A percentile compares a stretch with the other conserved stretches of the same genome.
Evolutionary conservation across 2,888 invertebrate species (phyloP).

Genomic region (Dysmachus trigonus): DNA sequence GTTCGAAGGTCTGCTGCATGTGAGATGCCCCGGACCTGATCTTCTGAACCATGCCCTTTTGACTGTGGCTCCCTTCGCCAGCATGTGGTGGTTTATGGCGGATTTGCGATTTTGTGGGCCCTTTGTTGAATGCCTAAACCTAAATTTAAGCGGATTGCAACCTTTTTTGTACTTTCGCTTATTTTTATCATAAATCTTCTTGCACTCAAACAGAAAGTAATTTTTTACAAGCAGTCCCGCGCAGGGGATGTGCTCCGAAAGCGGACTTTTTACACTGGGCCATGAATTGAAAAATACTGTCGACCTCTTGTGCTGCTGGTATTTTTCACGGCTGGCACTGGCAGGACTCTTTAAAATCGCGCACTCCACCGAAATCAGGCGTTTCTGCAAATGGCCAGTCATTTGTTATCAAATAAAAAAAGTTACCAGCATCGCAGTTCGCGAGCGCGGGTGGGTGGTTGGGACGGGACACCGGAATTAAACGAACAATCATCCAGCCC

Average conservation of each 20-base stretch:
- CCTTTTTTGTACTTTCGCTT: background rate
- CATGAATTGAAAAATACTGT: background rate
- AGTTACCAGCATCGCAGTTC: background rate
- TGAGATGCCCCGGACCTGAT: background rate
- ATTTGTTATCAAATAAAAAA: slow-evolving; percentile 15
- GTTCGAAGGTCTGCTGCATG: slow-evolving; percentile 11
- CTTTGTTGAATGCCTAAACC: background rate
- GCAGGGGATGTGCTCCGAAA: background rate
- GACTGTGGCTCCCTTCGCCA: background rate
- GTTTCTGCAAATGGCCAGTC: background rate
- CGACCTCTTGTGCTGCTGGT: background rate
- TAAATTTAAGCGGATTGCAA: slow-evolving; percentile 16
- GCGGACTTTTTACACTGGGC: background rate
- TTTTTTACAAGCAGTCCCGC: background rate
- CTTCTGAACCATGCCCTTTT: background rate
- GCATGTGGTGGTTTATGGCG: background rate
- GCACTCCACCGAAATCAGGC: background rate
- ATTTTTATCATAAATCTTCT: background rate
- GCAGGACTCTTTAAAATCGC: background rate
- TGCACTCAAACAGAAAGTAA: background rate
- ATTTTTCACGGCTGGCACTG: background rate
- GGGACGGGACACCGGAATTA: background rate
- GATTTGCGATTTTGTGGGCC: background rate
- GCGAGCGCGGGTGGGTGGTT: background rate
- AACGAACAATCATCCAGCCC: background rate